Evolutionary conservation across 2,888 invertebrate genomes (phyloP), one percentile per base, ranked within the genome.

Genomic region (Phorcus lineatus): DNA sequence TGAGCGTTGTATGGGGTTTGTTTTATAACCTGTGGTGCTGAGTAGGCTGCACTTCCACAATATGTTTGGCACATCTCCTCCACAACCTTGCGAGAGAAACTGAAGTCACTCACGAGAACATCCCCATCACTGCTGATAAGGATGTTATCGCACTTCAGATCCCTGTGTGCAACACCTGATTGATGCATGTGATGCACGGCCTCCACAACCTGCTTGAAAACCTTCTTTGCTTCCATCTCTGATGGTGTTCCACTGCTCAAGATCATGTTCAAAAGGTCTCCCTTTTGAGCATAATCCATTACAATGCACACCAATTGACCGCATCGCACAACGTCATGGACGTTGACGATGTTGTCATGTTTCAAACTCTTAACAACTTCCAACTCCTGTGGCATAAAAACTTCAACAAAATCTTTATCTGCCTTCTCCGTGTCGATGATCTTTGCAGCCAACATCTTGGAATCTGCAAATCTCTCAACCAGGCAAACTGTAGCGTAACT

Each of bases 11-110:
- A 94, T 3, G 91, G 90, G 79, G 94, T 94, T 0, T 96, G 97
- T 89, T 96, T 96, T 70, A 97, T 93, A 82, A 97, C 95, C 93
- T 97, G 97, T 0, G 97, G 97, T 0, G 97, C 96, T 0, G 96
- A 97, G 92, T 97, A 97, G 9, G 96, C 96, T 22, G 96, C 93
- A 13, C 96, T 96, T 0, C 97, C 97, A 90, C 97, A 97, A 90
- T 96, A 97, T 0, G 97, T 97, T 89, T 95, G 95, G 86, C 97
- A 96, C 77, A 97, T 94, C 79, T 96, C 95, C 0, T 95, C 83
- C 3, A 94, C 93, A 13, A 89, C 83, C 9, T 82, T 79, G 11
- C 97, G 94, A 0, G 98, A 97, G 93, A 98, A 98, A 40, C 98
- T 98, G 93, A 98, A 98, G 94, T 98, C 98, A 6, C 97, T 97